These are phyloP conservation scores for Gambusia affinis DNA, from an alignment of 2,113 vertebrate genomes.

Conservation along the genomic window DNA sequence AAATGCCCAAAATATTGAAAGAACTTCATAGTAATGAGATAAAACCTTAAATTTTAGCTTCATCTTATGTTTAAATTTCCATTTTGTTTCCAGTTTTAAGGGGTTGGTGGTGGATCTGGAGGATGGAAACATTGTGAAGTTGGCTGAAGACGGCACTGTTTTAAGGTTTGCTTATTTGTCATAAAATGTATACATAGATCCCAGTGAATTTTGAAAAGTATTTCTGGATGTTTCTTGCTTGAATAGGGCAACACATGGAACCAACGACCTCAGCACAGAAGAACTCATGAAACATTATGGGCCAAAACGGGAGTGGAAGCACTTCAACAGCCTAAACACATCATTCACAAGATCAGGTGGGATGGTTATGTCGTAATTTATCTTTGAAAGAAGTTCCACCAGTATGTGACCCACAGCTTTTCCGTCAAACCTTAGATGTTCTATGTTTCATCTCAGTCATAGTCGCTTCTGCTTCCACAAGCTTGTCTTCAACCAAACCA, in stretches of 20 bases:
- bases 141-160: slow-evolving; percentile 91
- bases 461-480: no score
- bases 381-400: no score
- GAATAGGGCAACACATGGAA: slow-evolving; percentile 89
- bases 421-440: no score
- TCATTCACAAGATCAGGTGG: slow-evolving; percentile 90
- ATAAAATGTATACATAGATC: neutral
- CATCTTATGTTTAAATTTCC: neutral
- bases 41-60: neutral
- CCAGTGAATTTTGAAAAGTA: neutral
- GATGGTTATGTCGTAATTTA: neutral
- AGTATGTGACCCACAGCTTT: no score
- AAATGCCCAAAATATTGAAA: no score
- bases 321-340: slow-evolving; percentile 86
- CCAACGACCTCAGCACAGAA: slow-evolving; percentile 83
- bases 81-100: slow-evolving; percentile 86
- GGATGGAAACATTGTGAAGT: slow-evolving; percentile 92
- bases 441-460: no score
- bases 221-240: slow-evolving; percentile 23
- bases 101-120: slow-evolving; percentile 93
- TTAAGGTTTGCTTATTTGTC: slow-evolving; percentile 81
- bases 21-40: neutral
- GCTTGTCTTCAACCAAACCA: no score
- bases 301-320: slow-evolving; percentile 87
- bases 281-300: slow-evolving; percentile 85